Percentiles rank a stretch among this genome's conserved stretches.
Evolutionary conservation across 2,888 invertebrate species (phyloP).

Genomic region (Ditula angustiorana): DNA sequence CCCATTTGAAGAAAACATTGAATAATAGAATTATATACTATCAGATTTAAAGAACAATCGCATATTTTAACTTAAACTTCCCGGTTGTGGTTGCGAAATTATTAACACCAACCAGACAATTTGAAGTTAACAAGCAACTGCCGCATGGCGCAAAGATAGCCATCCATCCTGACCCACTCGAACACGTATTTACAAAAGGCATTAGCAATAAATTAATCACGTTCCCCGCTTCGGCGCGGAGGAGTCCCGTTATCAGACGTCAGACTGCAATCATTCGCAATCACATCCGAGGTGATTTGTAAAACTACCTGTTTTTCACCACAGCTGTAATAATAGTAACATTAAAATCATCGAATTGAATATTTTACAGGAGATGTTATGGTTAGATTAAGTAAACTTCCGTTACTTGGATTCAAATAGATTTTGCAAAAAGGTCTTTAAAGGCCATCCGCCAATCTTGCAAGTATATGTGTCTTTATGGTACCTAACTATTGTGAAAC

Average conservation of each 20-base stretch:
- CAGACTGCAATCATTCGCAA: conserved; percentile 15
- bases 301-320: not conserved
- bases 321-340: not conserved
- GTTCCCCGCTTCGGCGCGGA: not conserved
- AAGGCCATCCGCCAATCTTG: too few relatives aligned
- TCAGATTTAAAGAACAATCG: too few relatives aligned
- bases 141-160: not conserved
- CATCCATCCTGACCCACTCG: not conserved
- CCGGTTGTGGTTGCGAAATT: too few relatives aligned
- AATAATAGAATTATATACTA: too few relatives aligned
- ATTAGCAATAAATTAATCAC: conserved; percentile 16
- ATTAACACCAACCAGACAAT: not conserved
- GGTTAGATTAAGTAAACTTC: too few relatives aligned
- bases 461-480: too few relatives aligned
- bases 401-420: too few relatives aligned
- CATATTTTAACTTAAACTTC: too few relatives aligned
- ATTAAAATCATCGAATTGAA: too few relatives aligned
- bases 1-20: not conserved
- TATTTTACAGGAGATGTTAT: not conserved
- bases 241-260: not conserved
- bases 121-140: not conserved
- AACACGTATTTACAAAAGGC: conserved; percentile 11
- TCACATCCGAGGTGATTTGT: conserved; percentile 14
- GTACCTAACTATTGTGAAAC: too few relatives aligned
- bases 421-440: too few relatives aligned